Evolutionary conservation across 2,113 vertebrate genomes (phyloP), one percentile per base, ranked within the genome.

Genomic region (Abramis brama): DNA sequence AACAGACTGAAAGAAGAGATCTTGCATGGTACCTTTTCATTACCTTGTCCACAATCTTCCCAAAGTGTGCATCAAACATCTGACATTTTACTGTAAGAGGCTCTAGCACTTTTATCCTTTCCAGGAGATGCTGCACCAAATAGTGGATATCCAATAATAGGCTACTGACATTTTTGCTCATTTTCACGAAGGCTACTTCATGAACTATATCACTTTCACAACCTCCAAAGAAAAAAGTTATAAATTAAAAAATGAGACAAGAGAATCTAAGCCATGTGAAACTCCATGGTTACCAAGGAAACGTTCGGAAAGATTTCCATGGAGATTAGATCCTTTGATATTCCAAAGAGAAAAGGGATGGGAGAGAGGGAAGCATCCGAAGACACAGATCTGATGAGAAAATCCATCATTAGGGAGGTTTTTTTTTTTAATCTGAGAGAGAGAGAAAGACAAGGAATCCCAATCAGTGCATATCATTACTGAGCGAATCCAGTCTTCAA

Each of bases 281-380:
- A 52, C 59, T 64, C 82, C 77, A 68, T 83, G 87, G 88, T 90
- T 86, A 83, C 89, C 74, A 90, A 84, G 89, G 86, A 90, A 90
- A 87, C 17, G 83, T 68, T 77, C 81, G 50, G 78, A 85, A 47
- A 70, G 87, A 86, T 90, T 88, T 90, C 83, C 89, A 88, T 85
- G 75, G 85, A 87, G 87, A 90, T 88, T 80, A 87, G 85, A 88
- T 87, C 83, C 87, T 87, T 85, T 87, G 87, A 90, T 88, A 90
- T 88, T 85, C 74, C 79, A 75, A 77, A 45, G 82, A 45, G 71
- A 59, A 75, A 33, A 78, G 52, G 33, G 25, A 43, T 74, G 62
- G 55, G 73, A 85, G 79, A 77, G 33, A 66, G 39, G 79, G 79
- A 68, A 68, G 17, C 45, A 82, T 82, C 62, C 39, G 6, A 78